Evolutionary conservation across 2,113 vertebrate species (phyloP), one percentile per base, ranked within the genome.

Genomic region (Eolophus roseicapilla): DNA sequence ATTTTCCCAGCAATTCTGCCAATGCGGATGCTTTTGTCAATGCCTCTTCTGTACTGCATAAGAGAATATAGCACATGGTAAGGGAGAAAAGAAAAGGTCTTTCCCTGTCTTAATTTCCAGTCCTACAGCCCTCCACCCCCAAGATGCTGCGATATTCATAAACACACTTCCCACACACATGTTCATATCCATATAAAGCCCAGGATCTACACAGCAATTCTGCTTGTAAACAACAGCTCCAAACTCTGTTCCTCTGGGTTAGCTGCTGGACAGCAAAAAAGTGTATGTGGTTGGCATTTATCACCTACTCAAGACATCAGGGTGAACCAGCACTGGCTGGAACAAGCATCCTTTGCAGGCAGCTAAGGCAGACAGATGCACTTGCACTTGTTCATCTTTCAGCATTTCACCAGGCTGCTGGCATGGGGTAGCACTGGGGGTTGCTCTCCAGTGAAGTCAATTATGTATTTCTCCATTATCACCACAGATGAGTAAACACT

Each of bases 41-140:
- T 50, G 23, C 25, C 39, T 86, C 25, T 73, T 25, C 39, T 17
- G 9, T 41, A 47, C 55, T 31, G 37, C 33, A 3, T 23, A 43
- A 46, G 29, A 50, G 18, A 53, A 82, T 5, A 64, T 3, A 4
- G 27, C 24, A 73, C 9, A 9, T 4, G 6, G 16, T 15, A 47
- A 8, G 31, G 27, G 10, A 50, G 11, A 11, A 57, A 69, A 76
- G 6, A 24, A 70, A 89, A 75, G 8, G 23, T n/a, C 9, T 65
- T 86, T 62, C 17, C 29, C 33, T 47, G 67, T 62, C 49, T 47
- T 21, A 69, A 50, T 41, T 57, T 25, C n/a, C 20, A 59, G 21
- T n/a, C 57, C 33, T 59, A n/a, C 13, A 35, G 57, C 12, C 9
- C 15, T 6, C 8, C 1, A 0, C 6, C 33, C 46, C 12, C 5